phyloP scores from a whole-genome alignment of 2,797 vertebrate species.

The Alosa sapidissima region DNA sequence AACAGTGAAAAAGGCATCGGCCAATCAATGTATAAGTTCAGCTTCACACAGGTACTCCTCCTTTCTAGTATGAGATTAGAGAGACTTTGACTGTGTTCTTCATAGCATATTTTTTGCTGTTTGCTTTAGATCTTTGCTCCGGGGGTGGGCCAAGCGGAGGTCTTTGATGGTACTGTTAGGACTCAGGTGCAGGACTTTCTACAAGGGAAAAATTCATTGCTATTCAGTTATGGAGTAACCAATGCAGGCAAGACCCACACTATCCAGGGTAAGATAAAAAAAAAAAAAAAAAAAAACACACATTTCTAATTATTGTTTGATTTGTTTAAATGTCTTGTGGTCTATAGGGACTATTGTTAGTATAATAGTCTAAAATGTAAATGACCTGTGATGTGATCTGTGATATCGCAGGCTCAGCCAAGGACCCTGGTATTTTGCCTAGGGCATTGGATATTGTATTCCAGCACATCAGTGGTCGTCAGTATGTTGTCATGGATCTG shows the following conservation, averaged over 20 bases:
- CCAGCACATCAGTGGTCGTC: slow-evolving; percentile 67
- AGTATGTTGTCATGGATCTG: slow-evolving; percentile 81
- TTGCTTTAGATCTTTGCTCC: slow-evolving; percentile 77
- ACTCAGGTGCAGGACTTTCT: slow-evolving; percentile 76
- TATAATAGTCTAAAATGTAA: neutral
- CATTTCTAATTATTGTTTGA: too few species aligned
- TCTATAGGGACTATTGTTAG: neutral
- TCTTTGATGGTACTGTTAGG: slow-evolving; percentile 81
- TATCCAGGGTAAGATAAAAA: slow-evolving; percentile 84
- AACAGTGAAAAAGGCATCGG: slow-evolving; percentile 85
- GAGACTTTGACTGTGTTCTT: slow-evolving; percentile 39
- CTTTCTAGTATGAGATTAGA: neutral
- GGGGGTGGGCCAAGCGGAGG: slow-evolving; percentile 74
- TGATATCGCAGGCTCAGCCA: slow-evolving; percentile 72
- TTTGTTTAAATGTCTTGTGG: neutral
- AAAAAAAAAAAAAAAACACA: too few species aligned
- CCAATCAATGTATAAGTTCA: slow-evolving; percentile 80
- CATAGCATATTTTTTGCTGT: neutral
- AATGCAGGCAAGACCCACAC: slow-evolving; percentile 93
- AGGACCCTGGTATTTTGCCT: slow-evolving; percentile 84
- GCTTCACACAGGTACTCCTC: slow-evolving; percentile 75
- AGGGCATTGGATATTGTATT: slow-evolving; percentile 82
- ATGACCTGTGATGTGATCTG: neutral
- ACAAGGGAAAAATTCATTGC: slow-evolving; percentile 78
- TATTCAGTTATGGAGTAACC: slow-evolving; percentile 92